phyloP scores from a whole-genome alignment of 1,140 invertebrate genomes.

The Achroia grisella region DNA sequence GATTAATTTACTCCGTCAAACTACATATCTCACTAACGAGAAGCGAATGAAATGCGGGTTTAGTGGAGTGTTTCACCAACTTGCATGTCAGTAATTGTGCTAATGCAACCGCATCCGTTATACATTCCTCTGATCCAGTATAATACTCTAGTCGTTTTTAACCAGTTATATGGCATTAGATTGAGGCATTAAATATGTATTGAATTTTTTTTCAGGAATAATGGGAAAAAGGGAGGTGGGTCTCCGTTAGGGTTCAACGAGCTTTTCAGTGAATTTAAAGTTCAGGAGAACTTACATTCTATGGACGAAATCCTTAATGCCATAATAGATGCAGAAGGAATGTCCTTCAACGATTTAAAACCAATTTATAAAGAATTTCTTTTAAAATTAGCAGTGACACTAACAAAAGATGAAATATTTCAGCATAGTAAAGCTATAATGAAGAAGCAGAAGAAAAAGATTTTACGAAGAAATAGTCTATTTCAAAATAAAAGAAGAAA shows the following conservation, averaged over 20 bases:
- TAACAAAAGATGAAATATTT: slow-evolving; percentile 92
- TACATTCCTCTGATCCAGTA: slow-evolving; percentile 50
- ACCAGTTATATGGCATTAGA: slow-evolving; percentile 19
- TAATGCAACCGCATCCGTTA: slow-evolving; percentile 50
- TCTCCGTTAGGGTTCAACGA: slow-evolving; percentile 88
- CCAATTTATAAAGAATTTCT: slow-evolving; percentile 93
- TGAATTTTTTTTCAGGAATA: slow-evolving; percentile 66
- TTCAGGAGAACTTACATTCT: slow-evolving; percentile 89
- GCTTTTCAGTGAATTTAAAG: slow-evolving; percentile 86
- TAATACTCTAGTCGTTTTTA: slow-evolving; percentile 32
- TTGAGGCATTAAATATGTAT: neutral
- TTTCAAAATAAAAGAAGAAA: slow-evolving; percentile 72
- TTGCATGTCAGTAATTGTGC: slow-evolving; percentile 56
- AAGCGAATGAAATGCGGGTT: slow-evolving; percentile 36
- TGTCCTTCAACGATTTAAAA: slow-evolving; percentile 94
- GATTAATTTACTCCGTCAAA: slow-evolving; percentile 1
- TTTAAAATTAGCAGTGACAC: slow-evolving; percentile 87
- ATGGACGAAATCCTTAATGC: slow-evolving; percentile 91
- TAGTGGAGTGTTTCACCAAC: slow-evolving; percentile 49
- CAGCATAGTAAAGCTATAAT: slow-evolving; percentile 92
- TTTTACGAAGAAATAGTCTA: slow-evolving; percentile 71
- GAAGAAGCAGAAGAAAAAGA: slow-evolving; percentile 84
- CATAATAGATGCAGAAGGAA: slow-evolving; percentile 91
- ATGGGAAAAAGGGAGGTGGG: slow-evolving; percentile 77
- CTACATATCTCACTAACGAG: slow-evolving; percentile 32